Conservation (phyloP, 2,888 invertebrate species). For the Orthonychiurus folsomi region DNA sequence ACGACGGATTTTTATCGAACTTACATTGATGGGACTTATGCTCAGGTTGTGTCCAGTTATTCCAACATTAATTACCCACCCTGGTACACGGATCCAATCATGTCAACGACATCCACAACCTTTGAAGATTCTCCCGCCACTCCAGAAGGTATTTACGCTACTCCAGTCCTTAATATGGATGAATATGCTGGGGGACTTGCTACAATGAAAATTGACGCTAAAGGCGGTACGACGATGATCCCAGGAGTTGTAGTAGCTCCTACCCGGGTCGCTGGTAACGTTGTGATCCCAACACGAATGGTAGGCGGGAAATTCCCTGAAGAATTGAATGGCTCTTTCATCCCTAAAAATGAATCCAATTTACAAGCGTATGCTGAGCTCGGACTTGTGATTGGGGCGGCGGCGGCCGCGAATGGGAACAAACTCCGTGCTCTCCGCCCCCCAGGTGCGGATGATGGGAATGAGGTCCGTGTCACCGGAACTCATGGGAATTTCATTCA, state of each 20-base stretch:
- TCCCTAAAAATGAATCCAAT: conserved; percentile 6
- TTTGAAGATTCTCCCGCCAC: conserved; percentile 2
- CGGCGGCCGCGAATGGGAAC: conserved; percentile 19
- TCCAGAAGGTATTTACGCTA: conserved; percentile 25
- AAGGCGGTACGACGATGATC: neutral
- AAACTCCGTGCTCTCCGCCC: conserved; percentile 28
- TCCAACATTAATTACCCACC: conserved; percentile 39
- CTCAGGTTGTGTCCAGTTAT: conserved; percentile 44
- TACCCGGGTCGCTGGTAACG: conserved; percentile 4
- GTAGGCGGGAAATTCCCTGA: conserved; percentile 20
- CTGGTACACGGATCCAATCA: conserved; percentile 41
- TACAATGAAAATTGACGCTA: neutral
- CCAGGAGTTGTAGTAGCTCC: conserved; percentile 17
- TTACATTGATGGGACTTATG: conserved; percentile 45
- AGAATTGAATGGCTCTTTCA: conserved; percentile 31
- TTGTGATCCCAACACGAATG: neutral
- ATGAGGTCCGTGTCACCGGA: conserved; percentile 41
- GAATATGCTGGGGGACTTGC: conserved; percentile 14
- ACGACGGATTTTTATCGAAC: conserved; percentile 44
- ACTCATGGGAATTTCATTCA: conserved; percentile 42
- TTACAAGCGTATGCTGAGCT: conserved; percentile 30
- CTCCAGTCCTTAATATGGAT: conserved; percentile 20
- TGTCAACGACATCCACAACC: conserved; percentile 25
- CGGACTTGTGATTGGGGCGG: conserved; percentile 29
- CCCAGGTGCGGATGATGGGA: conserved; percentile 28